phyloP scores from a whole-genome alignment of 30 jellyfish, hydroid and myxozoan genomes.

The Pseudorhiza aurosa region DNA sequence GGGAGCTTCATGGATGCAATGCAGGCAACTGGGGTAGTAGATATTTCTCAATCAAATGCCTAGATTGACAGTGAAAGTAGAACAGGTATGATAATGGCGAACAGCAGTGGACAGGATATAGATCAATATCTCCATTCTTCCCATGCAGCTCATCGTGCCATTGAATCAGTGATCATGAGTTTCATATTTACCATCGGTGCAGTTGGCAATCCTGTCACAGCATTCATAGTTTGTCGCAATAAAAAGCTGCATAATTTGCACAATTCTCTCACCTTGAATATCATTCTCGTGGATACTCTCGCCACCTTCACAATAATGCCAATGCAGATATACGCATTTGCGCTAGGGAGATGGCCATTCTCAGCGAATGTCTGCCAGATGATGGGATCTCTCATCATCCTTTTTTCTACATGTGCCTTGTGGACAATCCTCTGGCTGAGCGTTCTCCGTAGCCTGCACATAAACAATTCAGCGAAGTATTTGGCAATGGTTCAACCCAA shows the following conservation, averaged over 20 bases:
- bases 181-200: constrained; percentile 46
- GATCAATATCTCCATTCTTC: constrained; percentile 1
- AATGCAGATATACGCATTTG: constrained; percentile 7
- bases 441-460: constrained; percentile 15
- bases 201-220: constrained; percentile 56
- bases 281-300: constrained; percentile 22
- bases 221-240: constrained; percentile 10
- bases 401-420: constrained; percentile 24
- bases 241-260: constrained; percentile 49
- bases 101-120: not conserved
- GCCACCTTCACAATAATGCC: constrained; percentile 50
- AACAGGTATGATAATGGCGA: constrained; percentile 26
- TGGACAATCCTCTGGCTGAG: constrained; percentile 68
- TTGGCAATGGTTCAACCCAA: constrained; percentile 22
- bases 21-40: no score
- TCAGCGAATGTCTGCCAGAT: constrained; percentile 18
- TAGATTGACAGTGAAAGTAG: no score
- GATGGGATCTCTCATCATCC: constrained; percentile 7
- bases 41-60: no score
- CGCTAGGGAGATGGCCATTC: constrained; percentile 49
- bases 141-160: constrained; percentile 5
- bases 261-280: constrained; percentile 40
- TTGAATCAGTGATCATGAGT: constrained; percentile 23
- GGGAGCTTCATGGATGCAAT: no score
- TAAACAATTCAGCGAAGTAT: constrained; percentile 18